Evolutionary conservation across 53 echinoderm and acorn worm species (phyloP).

Genomic region (Stichopus horrens): DNA sequence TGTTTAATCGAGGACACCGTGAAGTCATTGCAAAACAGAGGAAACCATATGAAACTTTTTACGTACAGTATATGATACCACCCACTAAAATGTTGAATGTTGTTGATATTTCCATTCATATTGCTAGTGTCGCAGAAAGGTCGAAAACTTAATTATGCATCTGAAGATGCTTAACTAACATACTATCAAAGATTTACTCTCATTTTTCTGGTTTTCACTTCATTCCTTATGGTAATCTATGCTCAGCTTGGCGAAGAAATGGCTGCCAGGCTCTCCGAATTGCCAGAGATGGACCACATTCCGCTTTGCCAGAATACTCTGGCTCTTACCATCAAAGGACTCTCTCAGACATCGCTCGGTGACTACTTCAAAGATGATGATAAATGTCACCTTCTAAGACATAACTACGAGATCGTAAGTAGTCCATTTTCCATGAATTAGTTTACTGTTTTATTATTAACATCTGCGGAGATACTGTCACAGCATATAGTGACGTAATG

Average conservation of each 20-base stretch:
- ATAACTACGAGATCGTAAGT: slow-evolving; percentile 60
- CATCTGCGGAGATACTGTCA: background rate
- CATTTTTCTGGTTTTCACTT: too few relatives aligned
- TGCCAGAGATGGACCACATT: slow-evolving; percentile 59
- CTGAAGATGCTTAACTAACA: too few relatives aligned
- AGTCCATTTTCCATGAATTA: background rate
- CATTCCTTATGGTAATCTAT: background rate
- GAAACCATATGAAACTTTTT: too few relatives aligned
- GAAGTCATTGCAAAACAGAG: too few relatives aligned
- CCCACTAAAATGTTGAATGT: too few relatives aligned
- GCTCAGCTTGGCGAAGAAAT: slow-evolving; percentile 52
- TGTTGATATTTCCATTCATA: too few relatives aligned
- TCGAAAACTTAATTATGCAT: too few relatives aligned
- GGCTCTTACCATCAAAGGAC: slow-evolving; percentile 54
- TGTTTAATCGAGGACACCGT: too few relatives aligned
- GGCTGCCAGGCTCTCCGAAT: slow-evolving; percentile 40
- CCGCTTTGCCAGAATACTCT: slow-evolving; percentile 48
- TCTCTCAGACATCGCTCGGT: slow-evolving; percentile 54
- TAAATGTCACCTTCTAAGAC: slow-evolving; percentile 41
- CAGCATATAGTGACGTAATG: background rate
- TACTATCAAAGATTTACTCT: too few relatives aligned
- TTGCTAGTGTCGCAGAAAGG: too few relatives aligned
- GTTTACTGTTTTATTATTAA: too few relatives aligned
- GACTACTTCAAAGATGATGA: slow-evolving; percentile 62
- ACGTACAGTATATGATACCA: too few relatives aligned